These are phyloP conservation scores for Panopea generosa DNA, from an alignment of 2,888 invertebrate species.

Conservation along the genomic window DNA sequence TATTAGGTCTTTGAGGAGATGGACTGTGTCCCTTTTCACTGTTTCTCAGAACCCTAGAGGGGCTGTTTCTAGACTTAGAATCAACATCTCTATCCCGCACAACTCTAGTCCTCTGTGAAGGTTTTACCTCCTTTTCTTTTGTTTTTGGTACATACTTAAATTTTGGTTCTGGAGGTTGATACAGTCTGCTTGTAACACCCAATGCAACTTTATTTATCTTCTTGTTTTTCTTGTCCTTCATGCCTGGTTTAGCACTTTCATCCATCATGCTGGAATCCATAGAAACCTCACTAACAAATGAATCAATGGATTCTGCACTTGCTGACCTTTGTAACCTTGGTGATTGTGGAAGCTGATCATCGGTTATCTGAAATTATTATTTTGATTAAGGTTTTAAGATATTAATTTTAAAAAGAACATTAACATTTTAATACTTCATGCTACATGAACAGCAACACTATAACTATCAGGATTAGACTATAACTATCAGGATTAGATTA, in stretches of 20 bases:
- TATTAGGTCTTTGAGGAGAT: conserved; percentile 42
- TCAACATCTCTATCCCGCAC: conserved; percentile 31
- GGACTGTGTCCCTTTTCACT: conserved; percentile 37
- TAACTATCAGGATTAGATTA: too few relatives aligned
- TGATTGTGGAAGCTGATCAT: conserved; percentile 12
- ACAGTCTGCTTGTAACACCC: conserved; percentile 73
- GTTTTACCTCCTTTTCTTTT: conserved; percentile 53
- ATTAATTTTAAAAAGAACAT: too few relatives aligned
- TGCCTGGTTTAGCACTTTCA: conserved; percentile 14
- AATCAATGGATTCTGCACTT: conserved; percentile 47
- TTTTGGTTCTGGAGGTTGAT: conserved; percentile 68
- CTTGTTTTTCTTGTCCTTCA: conserved; percentile 11
- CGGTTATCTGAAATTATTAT: conserved; percentile 3
- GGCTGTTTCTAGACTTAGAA: conserved; percentile 33
- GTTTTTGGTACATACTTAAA: conserved; percentile 68
- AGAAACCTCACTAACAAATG: conserved; percentile 3
- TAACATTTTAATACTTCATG: too few relatives aligned
- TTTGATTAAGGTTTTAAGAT: too few relatives aligned
- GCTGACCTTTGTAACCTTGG: conserved; percentile 47
- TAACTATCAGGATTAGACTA: too few relatives aligned
- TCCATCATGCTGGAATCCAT: conserved; percentile 7
- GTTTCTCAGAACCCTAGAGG: conserved; percentile 24
- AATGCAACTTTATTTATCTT: conserved; percentile 45
- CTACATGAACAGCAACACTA: too few relatives aligned
- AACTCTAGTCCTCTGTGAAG: conserved; percentile 36